Percentiles rank a stretch among this genome's conserved stretches.
These are phyloP conservation scores for Byasa hedistus DNA, from an alignment of 2,888 invertebrate genomes.

Conservation along the genomic window DNA sequence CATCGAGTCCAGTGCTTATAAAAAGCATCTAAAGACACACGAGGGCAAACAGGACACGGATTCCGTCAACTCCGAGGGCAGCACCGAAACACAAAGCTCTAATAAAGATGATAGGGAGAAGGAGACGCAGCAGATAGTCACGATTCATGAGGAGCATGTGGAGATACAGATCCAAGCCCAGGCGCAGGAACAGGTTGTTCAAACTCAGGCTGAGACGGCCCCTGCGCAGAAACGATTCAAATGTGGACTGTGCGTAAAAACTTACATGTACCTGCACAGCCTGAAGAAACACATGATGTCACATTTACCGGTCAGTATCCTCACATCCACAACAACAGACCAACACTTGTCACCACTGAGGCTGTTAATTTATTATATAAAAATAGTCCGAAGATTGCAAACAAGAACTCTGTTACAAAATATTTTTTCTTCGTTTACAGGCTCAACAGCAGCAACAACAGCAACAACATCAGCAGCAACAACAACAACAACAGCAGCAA, in stretches of 20 bases:
- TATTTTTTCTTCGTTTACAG: constrained; percentile 33
- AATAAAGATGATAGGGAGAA: constrained; percentile 28
- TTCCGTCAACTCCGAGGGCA: constrained; percentile 41
- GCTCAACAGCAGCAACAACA: constrained; percentile 47
- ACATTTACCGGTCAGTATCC: constrained; percentile 50
- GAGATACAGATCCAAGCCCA: constrained; percentile 30
- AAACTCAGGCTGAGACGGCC: constrained; percentile 27
- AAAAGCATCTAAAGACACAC: constrained; percentile 71
- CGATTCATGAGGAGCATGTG: constrained; percentile 35
- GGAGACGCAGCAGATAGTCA: constrained; percentile 34
- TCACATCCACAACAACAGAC: neutral
- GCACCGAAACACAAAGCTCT: constrained; percentile 34
- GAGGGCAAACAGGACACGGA: constrained; percentile 50
- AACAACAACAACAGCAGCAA: constrained; percentile 43
- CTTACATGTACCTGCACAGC: constrained; percentile 73
- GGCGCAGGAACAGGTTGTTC: constrained; percentile 32
- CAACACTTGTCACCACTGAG: too few relatives aligned
- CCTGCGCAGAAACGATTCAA: constrained; percentile 62
- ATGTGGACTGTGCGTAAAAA: constrained; percentile 70
- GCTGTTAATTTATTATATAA: too few relatives aligned
- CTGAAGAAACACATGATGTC: constrained; percentile 73
- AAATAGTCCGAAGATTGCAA: too few relatives aligned
- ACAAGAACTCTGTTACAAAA: neutral
- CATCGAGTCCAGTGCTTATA: constrained; percentile 65
- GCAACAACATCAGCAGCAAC: constrained; percentile 48